phyloP scores from a whole-genome alignment of 2,113 vertebrate genomes.

The Podiceps cristatus region DNA sequence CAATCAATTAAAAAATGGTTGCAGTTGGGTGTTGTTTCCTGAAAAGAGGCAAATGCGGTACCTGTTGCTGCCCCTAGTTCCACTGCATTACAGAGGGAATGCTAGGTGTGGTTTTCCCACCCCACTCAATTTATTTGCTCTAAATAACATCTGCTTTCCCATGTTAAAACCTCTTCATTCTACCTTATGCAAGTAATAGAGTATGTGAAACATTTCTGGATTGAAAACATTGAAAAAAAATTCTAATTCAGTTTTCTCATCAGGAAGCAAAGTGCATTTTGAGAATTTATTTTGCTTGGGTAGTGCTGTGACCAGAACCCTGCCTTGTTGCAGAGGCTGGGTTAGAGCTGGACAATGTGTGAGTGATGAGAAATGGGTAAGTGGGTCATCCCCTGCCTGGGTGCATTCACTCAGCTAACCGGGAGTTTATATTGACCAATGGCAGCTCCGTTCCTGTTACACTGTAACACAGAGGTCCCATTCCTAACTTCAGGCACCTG shows the following conservation, averaged over 20 bases:
- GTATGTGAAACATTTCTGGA: neutral
- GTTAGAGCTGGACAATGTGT: fast-evolving
- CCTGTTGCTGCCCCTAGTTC: too few species aligned
- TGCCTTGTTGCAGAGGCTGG: neutral
- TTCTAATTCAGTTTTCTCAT: neutral
- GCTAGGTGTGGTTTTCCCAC: fast-evolving
- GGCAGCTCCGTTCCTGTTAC: fast-evolving
- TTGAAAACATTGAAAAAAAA: neutral
- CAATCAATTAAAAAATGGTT: too few species aligned
- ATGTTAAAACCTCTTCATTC: neutral
- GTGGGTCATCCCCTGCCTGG: fast-evolving
- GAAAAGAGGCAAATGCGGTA: fast-evolving
- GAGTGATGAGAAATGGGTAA: neutral
- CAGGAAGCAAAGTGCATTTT: neutral
- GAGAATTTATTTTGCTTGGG: neutral
- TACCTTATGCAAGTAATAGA: too few species aligned
- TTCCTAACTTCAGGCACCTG: fast-evolving
- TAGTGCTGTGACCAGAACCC: neutral
- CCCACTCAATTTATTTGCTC: fast-evolving
- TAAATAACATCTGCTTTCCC: neutral
- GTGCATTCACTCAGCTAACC: fast-evolving
- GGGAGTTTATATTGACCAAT: fast-evolving
- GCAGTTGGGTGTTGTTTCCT: neutral
- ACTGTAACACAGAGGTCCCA: neutral
- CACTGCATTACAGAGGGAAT: neutral